Conservation (phyloP, 2,113 vertebrate species). For the Azemiops feae region DNA sequence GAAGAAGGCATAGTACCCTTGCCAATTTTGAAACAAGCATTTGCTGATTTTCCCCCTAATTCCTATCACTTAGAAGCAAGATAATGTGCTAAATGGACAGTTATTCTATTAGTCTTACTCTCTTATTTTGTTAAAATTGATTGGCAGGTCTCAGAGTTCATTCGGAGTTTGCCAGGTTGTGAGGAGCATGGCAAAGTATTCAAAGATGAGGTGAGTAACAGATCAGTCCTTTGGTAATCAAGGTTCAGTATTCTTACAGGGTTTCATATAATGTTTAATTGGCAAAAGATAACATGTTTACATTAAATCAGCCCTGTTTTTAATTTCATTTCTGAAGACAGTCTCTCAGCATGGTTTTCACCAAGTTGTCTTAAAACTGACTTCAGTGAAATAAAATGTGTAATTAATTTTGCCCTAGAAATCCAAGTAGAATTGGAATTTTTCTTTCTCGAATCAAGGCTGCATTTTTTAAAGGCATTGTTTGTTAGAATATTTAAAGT, state of each 20-base stretch:
- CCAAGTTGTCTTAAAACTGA: neutral
- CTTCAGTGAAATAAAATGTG: neutral
- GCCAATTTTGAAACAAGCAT: neutral
- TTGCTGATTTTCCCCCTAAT: neutral
- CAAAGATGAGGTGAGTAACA: constrained; percentile 80
- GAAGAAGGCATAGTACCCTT: neutral
- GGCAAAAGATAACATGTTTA: neutral
- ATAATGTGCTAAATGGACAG: neutral
- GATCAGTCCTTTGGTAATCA: neutral
- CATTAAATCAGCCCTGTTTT: neutral
- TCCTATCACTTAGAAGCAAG: neutral
- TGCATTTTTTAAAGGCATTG: neutral
- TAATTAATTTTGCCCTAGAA: neutral
- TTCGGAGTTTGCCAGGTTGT: constrained; percentile 83
- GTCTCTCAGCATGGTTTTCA: neutral
- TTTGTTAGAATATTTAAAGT: neutral
- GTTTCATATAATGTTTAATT: neutral
- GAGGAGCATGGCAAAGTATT: constrained; percentile 85
- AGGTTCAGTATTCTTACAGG: neutral
- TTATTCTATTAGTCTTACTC: neutral
- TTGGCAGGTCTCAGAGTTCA: constrained; percentile 81
- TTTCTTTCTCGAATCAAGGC: neutral
- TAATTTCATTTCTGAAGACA: neutral
- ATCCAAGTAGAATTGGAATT: neutral
- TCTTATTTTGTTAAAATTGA: constrained; percentile 38